Evolutionary conservation across 2,797 vertebrate species (phyloP).

Genomic region (Calcarius lapponicus): DNA sequence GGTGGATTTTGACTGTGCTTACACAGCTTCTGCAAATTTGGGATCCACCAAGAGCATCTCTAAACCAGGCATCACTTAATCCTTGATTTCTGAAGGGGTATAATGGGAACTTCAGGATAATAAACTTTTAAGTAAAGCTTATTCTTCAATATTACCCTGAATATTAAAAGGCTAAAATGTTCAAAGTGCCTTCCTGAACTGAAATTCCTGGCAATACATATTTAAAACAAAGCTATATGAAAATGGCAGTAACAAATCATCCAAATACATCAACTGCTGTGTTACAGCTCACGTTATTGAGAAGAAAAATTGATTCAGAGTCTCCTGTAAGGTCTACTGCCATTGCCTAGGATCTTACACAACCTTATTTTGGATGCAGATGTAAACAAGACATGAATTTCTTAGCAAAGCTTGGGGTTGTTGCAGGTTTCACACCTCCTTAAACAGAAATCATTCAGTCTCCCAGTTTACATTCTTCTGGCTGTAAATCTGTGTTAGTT

Average conservation of each 20-base stretch:
- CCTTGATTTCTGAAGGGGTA: not conserved
- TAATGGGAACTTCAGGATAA: not conserved
- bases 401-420: not conserved
- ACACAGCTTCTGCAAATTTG: not conserved
- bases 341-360: not conserved
- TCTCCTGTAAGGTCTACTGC: not conserved
- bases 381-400: not conserved
- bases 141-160: not conserved
- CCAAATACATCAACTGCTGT: not conserved
- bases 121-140: not conserved
- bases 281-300: not conserved
- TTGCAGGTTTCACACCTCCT: not conserved
- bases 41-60: not conserved
- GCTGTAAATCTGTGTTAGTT: not conserved
- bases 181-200: not conserved
- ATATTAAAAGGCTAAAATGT: not conserved
- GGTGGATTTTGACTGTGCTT: not conserved
- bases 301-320: not conserved
- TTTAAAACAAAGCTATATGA: not conserved
- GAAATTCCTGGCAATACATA: not conserved
- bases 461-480: not conserved
- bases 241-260: not conserved
- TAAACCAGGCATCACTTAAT: not conserved
- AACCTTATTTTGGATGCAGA: not conserved
- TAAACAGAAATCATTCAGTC: not conserved